phyloP scores from a whole-genome alignment of 2,797 vertebrate genomes.

The Gastrophryne carolinensis region DNA sequence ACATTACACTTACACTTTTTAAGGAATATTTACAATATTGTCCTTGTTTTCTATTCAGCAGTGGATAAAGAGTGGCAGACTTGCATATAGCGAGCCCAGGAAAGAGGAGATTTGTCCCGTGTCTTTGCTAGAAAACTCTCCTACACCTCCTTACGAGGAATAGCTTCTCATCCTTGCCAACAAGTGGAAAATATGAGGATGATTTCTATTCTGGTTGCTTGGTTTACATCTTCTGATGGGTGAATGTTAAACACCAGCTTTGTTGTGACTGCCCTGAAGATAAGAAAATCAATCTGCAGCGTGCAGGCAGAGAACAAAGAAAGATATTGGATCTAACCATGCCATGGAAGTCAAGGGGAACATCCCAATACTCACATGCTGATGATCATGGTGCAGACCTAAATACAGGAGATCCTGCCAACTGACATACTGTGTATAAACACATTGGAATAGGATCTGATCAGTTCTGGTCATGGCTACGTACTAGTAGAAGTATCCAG shows the following conservation, averaged over 20 bases:
- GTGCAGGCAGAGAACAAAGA: neutral
- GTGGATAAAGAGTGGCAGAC: slow-evolving; percentile 13
- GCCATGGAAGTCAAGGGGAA: neutral
- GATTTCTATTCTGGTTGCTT: neutral
- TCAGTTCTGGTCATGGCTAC: too few relatives aligned
- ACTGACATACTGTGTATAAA: neutral
- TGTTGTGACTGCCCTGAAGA: neutral
- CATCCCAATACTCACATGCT: neutral
- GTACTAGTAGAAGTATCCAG: too few relatives aligned
- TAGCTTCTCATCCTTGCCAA: neutral
- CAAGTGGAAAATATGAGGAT: slow-evolving; percentile 8
- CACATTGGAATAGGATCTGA: neutral
- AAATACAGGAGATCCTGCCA: neutral
- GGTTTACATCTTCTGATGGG: slow-evolving; percentile 15
- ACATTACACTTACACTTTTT: too few relatives aligned
- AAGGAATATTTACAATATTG: neutral
- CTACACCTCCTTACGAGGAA: neutral
- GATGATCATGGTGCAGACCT: neutral
- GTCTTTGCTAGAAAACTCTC: neutral
- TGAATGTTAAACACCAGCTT: neutral
- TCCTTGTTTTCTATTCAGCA: neutral
- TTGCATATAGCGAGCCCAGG: slow-evolving; percentile 8
- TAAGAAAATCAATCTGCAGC: neutral
- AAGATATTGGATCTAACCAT: neutral
- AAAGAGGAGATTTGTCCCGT: slow-evolving; percentile 15